A percentile compares a stretch with the other conserved stretches of the same genome.
phyloP scores from a whole-genome alignment of 1,140 invertebrate genomes.

The Wasmannia auropunctata region DNA sequence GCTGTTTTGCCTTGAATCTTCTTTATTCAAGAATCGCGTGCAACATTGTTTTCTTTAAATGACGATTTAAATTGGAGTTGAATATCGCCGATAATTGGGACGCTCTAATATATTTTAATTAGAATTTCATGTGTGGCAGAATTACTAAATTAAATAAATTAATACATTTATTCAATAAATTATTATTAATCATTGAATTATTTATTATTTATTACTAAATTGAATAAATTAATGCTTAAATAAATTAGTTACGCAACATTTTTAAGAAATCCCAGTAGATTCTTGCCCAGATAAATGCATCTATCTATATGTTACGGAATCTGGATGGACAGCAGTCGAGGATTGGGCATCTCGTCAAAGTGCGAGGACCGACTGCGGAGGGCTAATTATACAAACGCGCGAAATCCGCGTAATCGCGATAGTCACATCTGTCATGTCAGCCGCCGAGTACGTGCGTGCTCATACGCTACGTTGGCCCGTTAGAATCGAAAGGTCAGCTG shows the following conservation, averaged over 20 bases:
- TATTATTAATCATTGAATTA: background rate
- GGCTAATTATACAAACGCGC: conserved; percentile 4
- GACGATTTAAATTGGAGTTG: background rate
- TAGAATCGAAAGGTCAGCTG: conserved; percentile 66
- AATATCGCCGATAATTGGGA: background rate
- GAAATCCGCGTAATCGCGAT: conserved; percentile 13
- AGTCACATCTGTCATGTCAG: conserved; percentile 15
- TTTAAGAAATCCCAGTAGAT: background rate
- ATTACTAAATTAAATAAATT: conserved; percentile 6
- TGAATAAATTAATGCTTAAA: background rate
- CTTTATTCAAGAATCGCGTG: background rate
- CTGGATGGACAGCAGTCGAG: background rate
- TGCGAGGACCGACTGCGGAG: background rate
- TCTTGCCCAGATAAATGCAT: background rate
- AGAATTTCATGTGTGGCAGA: background rate
- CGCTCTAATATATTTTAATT: conserved; percentile 8
- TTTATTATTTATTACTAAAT: background rate
- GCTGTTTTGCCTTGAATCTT: background rate
- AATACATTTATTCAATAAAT: background rate
- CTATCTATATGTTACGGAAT: background rate
- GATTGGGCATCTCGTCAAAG: background rate
- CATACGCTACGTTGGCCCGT: conserved; percentile 54
- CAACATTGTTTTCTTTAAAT: background rate
- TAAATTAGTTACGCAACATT: background rate
- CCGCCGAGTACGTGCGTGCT: conserved; percentile 46